A percentile compares a stretch with the other conserved stretches of the same genome.
phyloP scores from a whole-genome alignment of 2,797 vertebrate species.

The Mycteria americana region DNA sequence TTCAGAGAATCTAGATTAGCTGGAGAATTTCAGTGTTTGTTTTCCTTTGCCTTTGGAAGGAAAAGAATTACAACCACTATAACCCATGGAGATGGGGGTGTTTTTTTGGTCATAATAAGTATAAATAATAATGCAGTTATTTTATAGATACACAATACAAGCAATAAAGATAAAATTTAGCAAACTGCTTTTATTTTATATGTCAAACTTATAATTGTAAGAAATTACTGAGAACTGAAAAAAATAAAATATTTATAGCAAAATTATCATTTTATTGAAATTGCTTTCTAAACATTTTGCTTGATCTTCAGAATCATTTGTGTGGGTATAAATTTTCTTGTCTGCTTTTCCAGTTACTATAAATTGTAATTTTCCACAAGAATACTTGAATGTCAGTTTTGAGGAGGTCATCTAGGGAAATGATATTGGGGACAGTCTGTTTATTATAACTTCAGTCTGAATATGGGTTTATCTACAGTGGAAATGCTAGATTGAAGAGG shows the following conservation, averaged over 20 bases:
- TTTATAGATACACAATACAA: not conserved
- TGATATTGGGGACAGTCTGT: constrained; percentile 42
- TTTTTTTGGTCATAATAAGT: not conserved
- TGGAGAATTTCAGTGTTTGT: not conserved
- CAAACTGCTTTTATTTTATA: not conserved
- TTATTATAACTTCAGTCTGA: constrained; percentile 59
- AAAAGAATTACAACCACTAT: not conserved
- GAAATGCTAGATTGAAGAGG: constrained; percentile 70
- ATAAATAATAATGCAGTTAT: not conserved
- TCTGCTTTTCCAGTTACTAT: not conserved
- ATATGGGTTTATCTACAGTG: constrained; percentile 72
- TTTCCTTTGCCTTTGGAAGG: not conserved
- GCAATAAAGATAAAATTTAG: not conserved
- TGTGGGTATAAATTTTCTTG: not conserved
- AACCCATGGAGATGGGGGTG: not conserved
- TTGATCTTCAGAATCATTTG: not conserved
- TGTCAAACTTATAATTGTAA: not conserved
- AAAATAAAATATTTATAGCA: not conserved
- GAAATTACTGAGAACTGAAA: not conserved
- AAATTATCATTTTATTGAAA: not conserved
- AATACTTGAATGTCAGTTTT: constrained; percentile 56
- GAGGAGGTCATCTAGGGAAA: constrained; percentile 54
- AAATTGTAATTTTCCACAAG: constrained; percentile 37
- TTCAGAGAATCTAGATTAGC: not conserved
- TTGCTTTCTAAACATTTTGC: not conserved